Evolutionary conservation across 2,797 vertebrate genomes (phyloP).

Genomic region (Streptopelia turtur): DNA sequence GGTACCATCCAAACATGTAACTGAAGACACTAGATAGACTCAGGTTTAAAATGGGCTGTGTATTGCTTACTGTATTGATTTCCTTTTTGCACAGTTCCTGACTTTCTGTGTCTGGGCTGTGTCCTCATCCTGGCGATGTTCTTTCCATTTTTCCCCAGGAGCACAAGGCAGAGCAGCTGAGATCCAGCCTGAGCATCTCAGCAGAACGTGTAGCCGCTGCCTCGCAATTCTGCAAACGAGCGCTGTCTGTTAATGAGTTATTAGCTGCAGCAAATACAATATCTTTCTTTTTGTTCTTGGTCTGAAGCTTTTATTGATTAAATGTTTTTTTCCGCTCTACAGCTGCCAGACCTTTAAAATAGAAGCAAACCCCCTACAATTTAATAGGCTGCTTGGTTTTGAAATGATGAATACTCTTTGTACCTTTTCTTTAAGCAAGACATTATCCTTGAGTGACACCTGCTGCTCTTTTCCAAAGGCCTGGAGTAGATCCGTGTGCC

Average conservation of each 20-base stretch:
- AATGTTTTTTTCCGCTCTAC: background rate
- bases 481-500: background rate
- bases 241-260: background rate
- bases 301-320: background rate
- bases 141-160: background rate
- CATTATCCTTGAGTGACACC: background rate
- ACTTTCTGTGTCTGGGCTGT: background rate
- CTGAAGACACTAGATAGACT: background rate
- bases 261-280: background rate
- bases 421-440: background rate
- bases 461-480: background rate
- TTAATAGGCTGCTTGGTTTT: background rate
- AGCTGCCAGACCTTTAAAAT: background rate
- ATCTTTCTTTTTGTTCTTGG: background rate
- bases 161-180: background rate
- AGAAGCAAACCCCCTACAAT: background rate
- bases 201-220: background rate
- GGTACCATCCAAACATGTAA: background rate
- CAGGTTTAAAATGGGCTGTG: background rate
- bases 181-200: background rate
- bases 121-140: background rate
- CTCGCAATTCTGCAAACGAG: background rate
- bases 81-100: background rate
- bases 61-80: background rate
- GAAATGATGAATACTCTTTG: background rate